A percentile compares a stretch with the other conserved stretches of the same genome.
Conservation (phyloP, 2,113 vertebrate species). For the Cromileptes altivelis region DNA sequence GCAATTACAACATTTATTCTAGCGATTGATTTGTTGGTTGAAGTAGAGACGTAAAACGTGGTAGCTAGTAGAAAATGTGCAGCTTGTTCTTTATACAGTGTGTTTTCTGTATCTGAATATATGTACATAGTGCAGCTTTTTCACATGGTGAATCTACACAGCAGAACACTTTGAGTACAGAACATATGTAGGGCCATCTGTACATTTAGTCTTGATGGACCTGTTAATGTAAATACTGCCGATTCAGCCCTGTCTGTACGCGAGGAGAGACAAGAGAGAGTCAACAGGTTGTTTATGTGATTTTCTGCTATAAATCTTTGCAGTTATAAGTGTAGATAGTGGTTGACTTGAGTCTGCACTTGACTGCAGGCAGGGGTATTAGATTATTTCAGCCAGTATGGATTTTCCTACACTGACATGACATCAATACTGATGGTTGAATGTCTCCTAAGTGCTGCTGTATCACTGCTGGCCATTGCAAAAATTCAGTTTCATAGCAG, state of each 20-base stretch:
- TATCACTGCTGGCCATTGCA: not conserved
- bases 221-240: constrained; percentile 39
- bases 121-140: constrained; percentile 25
- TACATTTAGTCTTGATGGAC: constrained; percentile 1
- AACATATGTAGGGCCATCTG: constrained; percentile 71
- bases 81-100: constrained; percentile 3
- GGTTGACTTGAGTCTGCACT: not conserved
- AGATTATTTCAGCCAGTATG: constrained; percentile 4
- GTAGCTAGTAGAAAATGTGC: not conserved
- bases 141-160: constrained; percentile 15
- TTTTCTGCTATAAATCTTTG: not conserved
- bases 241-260: not conserved
- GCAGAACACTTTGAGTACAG: constrained; percentile 19
- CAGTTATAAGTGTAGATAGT: not conserved
- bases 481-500: not conserved
- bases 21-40: no score
- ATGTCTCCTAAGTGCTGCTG: constrained; percentile 15
- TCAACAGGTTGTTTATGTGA: not conserved
- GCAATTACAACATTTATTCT: no score
- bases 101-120: constrained; percentile 22
- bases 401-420: constrained; percentile 27
- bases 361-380: constrained; percentile 4
- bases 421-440: constrained; percentile 19
- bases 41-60: no score
- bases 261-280: not conserved